phyloP scores from a whole-genome alignment of 2,888 invertebrate species.

The Heliconius ethilla region DNA sequence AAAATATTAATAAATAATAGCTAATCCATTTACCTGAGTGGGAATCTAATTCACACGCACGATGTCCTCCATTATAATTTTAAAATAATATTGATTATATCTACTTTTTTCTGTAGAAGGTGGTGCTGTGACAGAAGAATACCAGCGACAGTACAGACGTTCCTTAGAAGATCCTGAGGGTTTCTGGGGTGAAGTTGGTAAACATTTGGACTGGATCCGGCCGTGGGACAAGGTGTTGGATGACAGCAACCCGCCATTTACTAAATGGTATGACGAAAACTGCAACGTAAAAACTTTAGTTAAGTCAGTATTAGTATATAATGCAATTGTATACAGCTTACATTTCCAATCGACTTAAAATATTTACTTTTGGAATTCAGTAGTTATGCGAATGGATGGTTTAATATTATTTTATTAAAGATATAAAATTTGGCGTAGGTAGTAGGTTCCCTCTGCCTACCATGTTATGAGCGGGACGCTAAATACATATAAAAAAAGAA shows the following conservation, averaged over 20 bases:
- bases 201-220: slow-evolving; percentile 89
- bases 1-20: neutral
- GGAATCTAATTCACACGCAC: neutral
- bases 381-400: too few species aligned
- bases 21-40: neutral
- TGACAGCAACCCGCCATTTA: slow-evolving; percentile 91
- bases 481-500: too few species aligned
- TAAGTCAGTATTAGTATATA: neutral
- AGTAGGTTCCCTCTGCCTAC: too few species aligned
- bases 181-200: slow-evolving; percentile 93
- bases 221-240: slow-evolving; percentile 93
- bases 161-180: slow-evolving; percentile 90
- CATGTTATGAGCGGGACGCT: too few species aligned
- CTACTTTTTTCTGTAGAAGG: slow-evolving; percentile 54
- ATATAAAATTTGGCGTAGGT: too few species aligned
- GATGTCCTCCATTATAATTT: too few species aligned
- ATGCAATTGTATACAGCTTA: neutral
- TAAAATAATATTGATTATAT: too few species aligned
- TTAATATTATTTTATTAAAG: too few species aligned
- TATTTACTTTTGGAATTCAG: too few species aligned
- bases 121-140: slow-evolving; percentile 72
- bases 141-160: slow-evolving; percentile 84
- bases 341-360: neutral
- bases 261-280: slow-evolving; percentile 87
- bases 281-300: neutral